Conservation (phyloP, 2,888 invertebrate species). For the Leuctra nigra region DNA sequence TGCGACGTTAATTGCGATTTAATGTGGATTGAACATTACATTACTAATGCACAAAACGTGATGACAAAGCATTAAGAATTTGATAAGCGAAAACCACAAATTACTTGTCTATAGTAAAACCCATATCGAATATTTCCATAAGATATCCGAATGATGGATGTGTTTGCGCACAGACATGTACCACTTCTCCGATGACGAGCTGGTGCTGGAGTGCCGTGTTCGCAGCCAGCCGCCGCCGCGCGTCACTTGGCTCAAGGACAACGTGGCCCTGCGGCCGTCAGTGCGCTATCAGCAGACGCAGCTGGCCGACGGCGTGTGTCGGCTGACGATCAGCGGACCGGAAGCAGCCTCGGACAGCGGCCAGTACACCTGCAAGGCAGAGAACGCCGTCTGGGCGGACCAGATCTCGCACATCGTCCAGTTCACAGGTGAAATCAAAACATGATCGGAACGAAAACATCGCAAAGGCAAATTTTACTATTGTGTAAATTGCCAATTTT, state of each 20-base stretch:
- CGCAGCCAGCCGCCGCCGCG: slow-evolving; percentile 65
- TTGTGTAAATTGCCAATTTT: no score
- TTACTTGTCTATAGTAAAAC: no score
- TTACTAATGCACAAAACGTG: no score
- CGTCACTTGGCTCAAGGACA: slow-evolving; percentile 72
- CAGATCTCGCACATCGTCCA: slow-evolving; percentile 66
- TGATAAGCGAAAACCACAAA: no score
- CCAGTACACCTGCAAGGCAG: slow-evolving; percentile 67
- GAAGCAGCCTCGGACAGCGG: slow-evolving; percentile 59
- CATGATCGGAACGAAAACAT: no score
- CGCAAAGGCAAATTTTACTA: no score
- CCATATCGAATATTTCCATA: no score
- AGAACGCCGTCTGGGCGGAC: slow-evolving; percentile 63
- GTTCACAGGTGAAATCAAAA: slow-evolving; percentile 58
- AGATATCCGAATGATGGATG: no score
- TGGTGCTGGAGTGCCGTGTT: slow-evolving; percentile 71
- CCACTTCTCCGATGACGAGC: slow-evolving; percentile 62
- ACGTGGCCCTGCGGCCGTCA: slow-evolving; percentile 46
- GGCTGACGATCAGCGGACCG: slow-evolving; percentile 59
- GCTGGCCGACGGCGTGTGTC: slow-evolving; percentile 66
- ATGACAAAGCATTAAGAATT: no score
- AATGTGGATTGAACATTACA: no score
- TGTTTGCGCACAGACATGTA: slow-evolving; percentile 69
- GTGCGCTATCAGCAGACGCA: slow-evolving; percentile 59
- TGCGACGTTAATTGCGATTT: no score